Conservation (phyloP, 2,888 invertebrate genomes). For the Perdita meconis region DNA sequence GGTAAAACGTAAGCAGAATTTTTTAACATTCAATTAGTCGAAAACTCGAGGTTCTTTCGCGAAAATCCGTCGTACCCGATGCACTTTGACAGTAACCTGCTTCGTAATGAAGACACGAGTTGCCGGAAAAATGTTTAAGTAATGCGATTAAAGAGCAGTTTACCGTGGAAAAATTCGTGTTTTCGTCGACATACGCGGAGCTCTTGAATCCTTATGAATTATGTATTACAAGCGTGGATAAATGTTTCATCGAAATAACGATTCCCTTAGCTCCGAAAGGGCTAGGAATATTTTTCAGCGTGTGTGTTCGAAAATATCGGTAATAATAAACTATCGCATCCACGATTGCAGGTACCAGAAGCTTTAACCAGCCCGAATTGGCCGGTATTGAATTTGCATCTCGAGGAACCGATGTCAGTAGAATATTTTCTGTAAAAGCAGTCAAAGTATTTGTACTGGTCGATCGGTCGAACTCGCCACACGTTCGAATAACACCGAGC, state of each 20-base stretch:
- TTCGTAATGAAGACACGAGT: not conserved
- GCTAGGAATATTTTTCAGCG: too few species aligned
- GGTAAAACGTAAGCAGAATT: not conserved
- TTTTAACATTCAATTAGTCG: constrained; percentile 15
- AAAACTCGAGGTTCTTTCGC: constrained; percentile 18
- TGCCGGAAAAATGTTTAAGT: too few species aligned
- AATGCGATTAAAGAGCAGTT: too few species aligned
- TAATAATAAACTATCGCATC: too few species aligned
- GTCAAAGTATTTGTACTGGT: constrained; percentile 15
- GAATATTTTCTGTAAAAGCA: constrained; percentile 51
- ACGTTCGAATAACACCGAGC: constrained; percentile 7
- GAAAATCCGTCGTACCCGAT: not conserved
- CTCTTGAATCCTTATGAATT: too few species aligned
- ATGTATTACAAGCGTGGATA: too few species aligned
- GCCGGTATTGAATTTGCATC: constrained; percentile 40
- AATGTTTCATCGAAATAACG: too few species aligned
- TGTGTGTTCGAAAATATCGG: too few species aligned
- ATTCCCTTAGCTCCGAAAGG: too few species aligned
- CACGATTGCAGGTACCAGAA: not conserved
- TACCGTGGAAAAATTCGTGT: not conserved
- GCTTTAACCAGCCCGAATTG: constrained; percentile 12
- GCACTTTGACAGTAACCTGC: constrained; percentile 7
- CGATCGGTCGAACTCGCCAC: not conserved
- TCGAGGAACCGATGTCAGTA: not conserved
- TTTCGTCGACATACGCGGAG: too few species aligned